These are phyloP conservation scores for Typhlichthys eigenmanni DNA, from an alignment of 2,797 vertebrate genomes.

Conservation along the genomic window DNA sequence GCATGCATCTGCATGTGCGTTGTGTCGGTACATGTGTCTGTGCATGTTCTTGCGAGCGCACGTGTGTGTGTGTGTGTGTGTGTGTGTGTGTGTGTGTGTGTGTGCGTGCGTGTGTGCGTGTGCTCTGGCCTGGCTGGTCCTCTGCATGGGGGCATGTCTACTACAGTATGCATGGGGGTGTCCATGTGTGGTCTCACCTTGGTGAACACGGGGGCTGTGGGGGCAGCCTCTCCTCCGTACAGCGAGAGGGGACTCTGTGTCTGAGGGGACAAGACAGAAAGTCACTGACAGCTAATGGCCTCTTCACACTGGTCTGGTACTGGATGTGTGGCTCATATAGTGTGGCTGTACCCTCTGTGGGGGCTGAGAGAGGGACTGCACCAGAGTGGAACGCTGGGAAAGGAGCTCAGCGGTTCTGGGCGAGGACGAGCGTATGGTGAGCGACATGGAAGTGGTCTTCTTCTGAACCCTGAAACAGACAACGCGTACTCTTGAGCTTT, in stretches of 20 bases:
- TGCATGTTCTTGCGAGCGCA: slow-evolving; percentile 8
- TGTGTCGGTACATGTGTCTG: background rate
- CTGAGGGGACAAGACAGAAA: slow-evolving; percentile 59
- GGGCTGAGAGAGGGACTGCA: slow-evolving; percentile 88
- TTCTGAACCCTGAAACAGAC: slow-evolving; percentile 84
- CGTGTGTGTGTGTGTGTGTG: background rate
- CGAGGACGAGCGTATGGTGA: slow-evolving; percentile 91
- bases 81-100: background rate
- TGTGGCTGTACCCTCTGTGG: slow-evolving; percentile 80
- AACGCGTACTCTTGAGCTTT: slow-evolving; percentile 17
- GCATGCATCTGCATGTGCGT: background rate
- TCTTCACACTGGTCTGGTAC: slow-evolving; percentile 2
- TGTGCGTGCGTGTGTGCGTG: background rate
- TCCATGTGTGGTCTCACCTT: slow-evolving; percentile 78
- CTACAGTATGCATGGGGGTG: too few relatives aligned
- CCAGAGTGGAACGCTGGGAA: slow-evolving; percentile 83
- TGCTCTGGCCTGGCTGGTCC: background rate
- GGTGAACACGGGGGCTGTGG: slow-evolving; percentile 83
- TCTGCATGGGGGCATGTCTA: too few relatives aligned
- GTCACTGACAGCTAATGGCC: background rate
- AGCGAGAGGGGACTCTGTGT: slow-evolving; percentile 87
- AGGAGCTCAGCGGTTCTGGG: slow-evolving; percentile 84
- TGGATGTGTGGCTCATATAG: slow-evolving; percentile 6
- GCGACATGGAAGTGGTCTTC: slow-evolving; percentile 93
- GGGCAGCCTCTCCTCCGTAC: slow-evolving; percentile 72